A percentile compares a stretch with the other conserved stretches of the same genome.
phyloP scores from a whole-genome alignment of 2,113 vertebrate genomes.

The Gorsachius goisagi region DNA sequence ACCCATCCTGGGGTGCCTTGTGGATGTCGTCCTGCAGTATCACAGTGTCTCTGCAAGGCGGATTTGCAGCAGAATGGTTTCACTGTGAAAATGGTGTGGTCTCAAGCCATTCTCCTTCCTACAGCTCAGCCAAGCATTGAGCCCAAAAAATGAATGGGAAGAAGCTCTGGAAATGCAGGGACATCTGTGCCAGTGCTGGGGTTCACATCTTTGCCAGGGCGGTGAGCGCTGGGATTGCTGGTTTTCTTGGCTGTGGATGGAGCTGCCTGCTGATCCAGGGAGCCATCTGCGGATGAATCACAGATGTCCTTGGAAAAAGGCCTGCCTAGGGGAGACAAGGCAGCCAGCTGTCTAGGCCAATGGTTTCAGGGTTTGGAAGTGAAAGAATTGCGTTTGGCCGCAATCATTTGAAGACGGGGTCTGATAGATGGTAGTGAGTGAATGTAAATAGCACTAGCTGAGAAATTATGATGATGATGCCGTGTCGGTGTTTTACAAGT shows the following conservation, averaged over 20 bases:
- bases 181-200: fast-evolving
- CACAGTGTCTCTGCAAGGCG: no score
- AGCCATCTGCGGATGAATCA: constrained; percentile 70
- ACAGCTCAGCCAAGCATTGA: background rate
- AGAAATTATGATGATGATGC: background rate
- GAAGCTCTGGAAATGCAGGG: background rate
- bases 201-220: background rate
- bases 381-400: background rate
- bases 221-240: background rate
- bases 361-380: background rate
- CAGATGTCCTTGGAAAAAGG: background rate
- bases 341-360: constrained; percentile 8
- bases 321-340: constrained; percentile 2
- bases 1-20: background rate
- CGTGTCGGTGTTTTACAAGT: background rate
- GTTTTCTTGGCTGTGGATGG: constrained; percentile 9
- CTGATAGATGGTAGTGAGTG: background rate
- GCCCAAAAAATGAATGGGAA: fast-evolving
- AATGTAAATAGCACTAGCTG: background rate
- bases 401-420: background rate
- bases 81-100: fast-evolving
- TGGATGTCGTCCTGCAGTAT: background rate
- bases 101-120: background rate
- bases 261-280: background rate
- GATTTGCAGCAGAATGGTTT: background rate